phyloP scores from a whole-genome alignment of 1,140 invertebrate species.

The Micrasema minimum region DNA sequence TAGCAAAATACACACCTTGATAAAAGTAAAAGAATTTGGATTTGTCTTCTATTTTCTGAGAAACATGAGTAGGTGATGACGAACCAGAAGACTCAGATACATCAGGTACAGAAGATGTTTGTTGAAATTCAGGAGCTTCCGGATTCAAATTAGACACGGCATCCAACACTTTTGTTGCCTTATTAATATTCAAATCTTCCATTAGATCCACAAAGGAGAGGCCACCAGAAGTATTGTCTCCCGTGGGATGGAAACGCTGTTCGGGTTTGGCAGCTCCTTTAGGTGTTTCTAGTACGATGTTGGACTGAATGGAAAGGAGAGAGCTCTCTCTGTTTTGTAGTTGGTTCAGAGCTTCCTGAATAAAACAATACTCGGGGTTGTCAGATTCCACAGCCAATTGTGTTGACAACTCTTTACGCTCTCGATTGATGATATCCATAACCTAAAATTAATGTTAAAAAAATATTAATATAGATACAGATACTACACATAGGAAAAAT shows the following conservation, averaged over 20 bases:
- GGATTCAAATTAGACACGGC: slow-evolving; percentile 55
- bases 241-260: background rate
- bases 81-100: no score
- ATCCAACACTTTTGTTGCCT: slow-evolving; percentile 2
- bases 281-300: background rate
- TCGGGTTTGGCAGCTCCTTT: background rate
- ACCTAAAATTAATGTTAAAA: slow-evolving; percentile 65
- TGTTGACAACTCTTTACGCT: slow-evolving; percentile 74
- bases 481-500: no score
- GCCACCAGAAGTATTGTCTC: slow-evolving; percentile 5
- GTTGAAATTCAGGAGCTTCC: slow-evolving; percentile 57
- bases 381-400: slow-evolving; percentile 74
- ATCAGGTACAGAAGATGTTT: no score
- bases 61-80: no score
- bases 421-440: slow-evolving; percentile 76
- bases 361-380: slow-evolving; percentile 84
- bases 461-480: no score
- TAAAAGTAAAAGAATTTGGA: slow-evolving; percentile 85
- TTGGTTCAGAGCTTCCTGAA: slow-evolving; percentile 81
- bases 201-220: slow-evolving; percentile 31
- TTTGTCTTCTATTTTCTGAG: no score
- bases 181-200: slow-evolving; percentile 54
- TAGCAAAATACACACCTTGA: no score
- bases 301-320: slow-evolving; percentile 18
- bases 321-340: slow-evolving; percentile 64